Conservation (phyloP, 2,797 vertebrate species). For the Dendrocincla fuliginosa region DNA sequence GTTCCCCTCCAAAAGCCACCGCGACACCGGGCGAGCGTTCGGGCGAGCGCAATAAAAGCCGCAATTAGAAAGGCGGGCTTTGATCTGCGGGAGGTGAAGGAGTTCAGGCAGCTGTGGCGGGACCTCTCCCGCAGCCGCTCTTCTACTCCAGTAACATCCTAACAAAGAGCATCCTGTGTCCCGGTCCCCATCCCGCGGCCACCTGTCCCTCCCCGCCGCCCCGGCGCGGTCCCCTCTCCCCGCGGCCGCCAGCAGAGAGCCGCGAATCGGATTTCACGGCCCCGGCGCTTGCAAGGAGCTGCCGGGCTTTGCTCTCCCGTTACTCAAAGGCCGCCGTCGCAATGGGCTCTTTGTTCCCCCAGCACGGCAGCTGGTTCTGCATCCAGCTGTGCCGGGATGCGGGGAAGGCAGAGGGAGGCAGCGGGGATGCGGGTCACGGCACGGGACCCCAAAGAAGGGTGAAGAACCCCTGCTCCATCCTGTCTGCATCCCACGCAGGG, state of each 20-base stretch:
- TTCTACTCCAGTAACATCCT: not conserved
- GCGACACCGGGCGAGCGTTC: not conserved
- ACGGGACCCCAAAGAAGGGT: no score
- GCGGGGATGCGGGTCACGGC: no score
- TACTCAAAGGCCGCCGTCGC: not conserved
- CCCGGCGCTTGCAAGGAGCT: not conserved
- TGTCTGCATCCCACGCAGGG: no score
- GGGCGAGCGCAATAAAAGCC: not conserved
- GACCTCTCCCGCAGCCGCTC: not conserved
- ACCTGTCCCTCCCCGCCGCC: not conserved
- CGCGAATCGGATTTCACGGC: not conserved
- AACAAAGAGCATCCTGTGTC: constrained; percentile 48
- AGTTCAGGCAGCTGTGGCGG: constrained; percentile 18
- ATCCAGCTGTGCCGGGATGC: no score
- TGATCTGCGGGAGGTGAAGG: not conserved
- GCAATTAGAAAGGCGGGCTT: not conserved
- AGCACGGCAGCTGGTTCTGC: not conserved
- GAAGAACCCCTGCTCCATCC: no score
- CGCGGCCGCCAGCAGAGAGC: not conserved
- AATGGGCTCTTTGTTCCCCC: constrained; percentile 23
- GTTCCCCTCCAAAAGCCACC: not conserved
- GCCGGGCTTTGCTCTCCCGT: not conserved
- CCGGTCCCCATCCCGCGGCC: not conserved
- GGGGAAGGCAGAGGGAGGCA: no score
- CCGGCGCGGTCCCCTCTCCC: not conserved